phyloP scores from a whole-genome alignment of 2,888 invertebrate species.

The Standfussiana lucernea region DNA sequence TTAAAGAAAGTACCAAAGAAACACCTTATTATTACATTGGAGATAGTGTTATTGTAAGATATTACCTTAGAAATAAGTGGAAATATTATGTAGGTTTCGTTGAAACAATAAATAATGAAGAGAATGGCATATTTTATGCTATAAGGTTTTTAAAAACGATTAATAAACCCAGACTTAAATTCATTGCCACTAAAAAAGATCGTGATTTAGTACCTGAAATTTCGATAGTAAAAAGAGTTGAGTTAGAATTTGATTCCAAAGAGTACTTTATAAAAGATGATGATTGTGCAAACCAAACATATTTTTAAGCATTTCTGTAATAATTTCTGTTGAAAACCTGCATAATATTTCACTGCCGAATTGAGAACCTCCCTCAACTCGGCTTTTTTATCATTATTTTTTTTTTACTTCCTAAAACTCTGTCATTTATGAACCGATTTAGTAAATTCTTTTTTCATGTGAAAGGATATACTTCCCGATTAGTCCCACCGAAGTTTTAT shows the following conservation, averaged over 20 bases:
- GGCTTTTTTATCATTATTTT: too few species aligned
- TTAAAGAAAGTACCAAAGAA: background rate
- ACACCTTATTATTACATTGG: background rate
- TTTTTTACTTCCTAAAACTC: too few species aligned
- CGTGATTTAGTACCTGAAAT: background rate
- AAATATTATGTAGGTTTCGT: constrained; percentile 15
- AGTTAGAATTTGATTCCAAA: background rate
- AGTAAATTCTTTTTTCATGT: too few species aligned
- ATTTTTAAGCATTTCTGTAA: background rate
- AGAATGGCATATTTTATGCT: constrained; percentile 5
- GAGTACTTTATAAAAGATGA: background rate
- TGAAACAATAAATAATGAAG: background rate
- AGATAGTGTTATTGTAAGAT: too few species aligned
- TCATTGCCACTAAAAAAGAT: constrained; percentile 7
- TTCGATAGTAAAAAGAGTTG: background rate
- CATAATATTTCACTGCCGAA: too few species aligned
- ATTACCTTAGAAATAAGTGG: constrained; percentile 6
- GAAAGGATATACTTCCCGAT: too few species aligned
- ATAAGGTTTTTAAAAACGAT: background rate
- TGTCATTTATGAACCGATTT: too few species aligned
- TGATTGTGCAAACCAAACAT: background rate
- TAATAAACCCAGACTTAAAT: constrained; percentile 2
- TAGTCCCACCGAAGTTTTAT: too few species aligned
- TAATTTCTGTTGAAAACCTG: too few species aligned
- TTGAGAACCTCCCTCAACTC: too few species aligned